Percentiles rank a stretch among this genome's conserved stretches.
Evolutionary conservation across 2,797 vertebrate species (phyloP).

Genomic region (Molossus molossus): DNA sequence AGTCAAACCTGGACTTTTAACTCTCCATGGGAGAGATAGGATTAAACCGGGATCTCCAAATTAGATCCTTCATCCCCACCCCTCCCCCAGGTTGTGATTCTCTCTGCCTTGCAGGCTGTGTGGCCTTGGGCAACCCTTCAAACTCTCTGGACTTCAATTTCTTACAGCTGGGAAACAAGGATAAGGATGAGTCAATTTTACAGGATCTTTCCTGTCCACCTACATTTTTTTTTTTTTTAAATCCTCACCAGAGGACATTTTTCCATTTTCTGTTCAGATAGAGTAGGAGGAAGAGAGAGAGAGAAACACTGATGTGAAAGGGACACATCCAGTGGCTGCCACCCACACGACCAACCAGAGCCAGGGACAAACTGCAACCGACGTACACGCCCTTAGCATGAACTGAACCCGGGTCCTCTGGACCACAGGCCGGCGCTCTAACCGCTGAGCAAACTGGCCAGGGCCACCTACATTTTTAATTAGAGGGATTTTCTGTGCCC

Average conservation of each 20-base stretch:
- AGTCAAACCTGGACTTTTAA: constrained; percentile 65
- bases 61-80: not conserved
- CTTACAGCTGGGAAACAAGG: not conserved
- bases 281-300: too few relatives aligned
- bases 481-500: not conserved
- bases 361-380: too few relatives aligned
- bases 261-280: too few relatives aligned
- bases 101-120: too few relatives aligned
- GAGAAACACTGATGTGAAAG: too few relatives aligned
- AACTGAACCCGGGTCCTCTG: too few relatives aligned
- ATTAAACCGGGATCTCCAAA: constrained; percentile 43
- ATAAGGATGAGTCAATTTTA: not conserved
- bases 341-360: too few relatives aligned
- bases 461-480: not conserved
- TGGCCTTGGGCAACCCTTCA: not conserved
- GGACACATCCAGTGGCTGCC: too few relatives aligned
- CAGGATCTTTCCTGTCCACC: not conserved
- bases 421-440: too few relatives aligned
- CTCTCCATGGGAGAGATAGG: constrained; percentile 25
- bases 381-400: too few relatives aligned
- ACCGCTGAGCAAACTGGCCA: too few relatives aligned
- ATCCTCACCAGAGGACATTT: too few relatives aligned
- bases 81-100: not conserved
- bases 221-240: not conserved
- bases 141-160: not conserved